Conservation (phyloP, 2,888 invertebrate species). For the Fabriciana adippe region DNA sequence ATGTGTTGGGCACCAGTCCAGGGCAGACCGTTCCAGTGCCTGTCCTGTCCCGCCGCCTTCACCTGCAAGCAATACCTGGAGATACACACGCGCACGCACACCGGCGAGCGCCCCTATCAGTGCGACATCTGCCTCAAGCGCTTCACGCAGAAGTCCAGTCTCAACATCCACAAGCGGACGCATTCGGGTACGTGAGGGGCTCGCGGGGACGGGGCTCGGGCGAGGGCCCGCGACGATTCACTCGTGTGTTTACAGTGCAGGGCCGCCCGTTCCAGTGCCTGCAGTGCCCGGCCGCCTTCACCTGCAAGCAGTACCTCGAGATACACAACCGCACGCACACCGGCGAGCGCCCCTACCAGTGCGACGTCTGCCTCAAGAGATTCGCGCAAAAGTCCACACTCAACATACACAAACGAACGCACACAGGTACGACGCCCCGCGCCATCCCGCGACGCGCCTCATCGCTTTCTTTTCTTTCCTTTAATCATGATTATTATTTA, state of each 20-base stretch:
- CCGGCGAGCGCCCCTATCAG: conserved; percentile 83
- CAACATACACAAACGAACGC: conserved; percentile 91
- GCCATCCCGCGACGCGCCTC: no score
- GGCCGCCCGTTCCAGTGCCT: conserved; percentile 83
- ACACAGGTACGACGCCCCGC: conserved; percentile 78
- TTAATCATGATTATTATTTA: conserved; percentile 30
- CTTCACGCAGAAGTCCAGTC: conserved; percentile 91
- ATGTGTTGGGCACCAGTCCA: conserved; percentile 82
- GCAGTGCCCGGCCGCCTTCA: conserved; percentile 83
- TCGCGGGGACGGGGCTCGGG: conserved; percentile 48
- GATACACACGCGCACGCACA: conserved; percentile 85
- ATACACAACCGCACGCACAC: conserved; percentile 82
- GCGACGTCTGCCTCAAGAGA: conserved; percentile 89
- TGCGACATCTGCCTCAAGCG: conserved; percentile 90
- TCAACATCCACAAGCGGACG: conserved; percentile 91
- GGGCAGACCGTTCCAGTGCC: conserved; percentile 83
- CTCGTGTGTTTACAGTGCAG: conserved; percentile 70
- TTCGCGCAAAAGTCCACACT: conserved; percentile 92
- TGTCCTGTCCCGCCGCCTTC: conserved; percentile 83
- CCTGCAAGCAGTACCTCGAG: conserved; percentile 82
- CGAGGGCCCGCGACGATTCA: conserved; percentile 47
- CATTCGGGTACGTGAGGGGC: conserved; percentile 83
- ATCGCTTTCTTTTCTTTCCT: conserved; percentile 29
- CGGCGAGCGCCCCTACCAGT: conserved; percentile 84
- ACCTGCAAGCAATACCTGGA: conserved; percentile 84